Percentiles rank a stretch among this genome's conserved stretches.
Evolutionary conservation across 2,113 vertebrate species (phyloP).

Genomic region (Thymallus thymallus): DNA sequence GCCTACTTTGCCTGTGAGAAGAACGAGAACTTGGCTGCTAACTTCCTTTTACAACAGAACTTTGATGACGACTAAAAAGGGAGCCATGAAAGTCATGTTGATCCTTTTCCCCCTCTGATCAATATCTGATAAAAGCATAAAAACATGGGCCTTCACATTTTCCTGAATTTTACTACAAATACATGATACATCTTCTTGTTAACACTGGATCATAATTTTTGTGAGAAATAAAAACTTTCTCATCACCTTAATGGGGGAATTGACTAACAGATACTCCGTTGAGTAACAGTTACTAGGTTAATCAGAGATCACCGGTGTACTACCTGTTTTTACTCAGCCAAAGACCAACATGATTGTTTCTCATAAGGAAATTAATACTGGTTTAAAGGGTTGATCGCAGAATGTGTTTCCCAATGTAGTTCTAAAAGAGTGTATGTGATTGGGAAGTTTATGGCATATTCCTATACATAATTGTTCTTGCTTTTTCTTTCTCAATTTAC

Average conservation of each 20-base stretch:
- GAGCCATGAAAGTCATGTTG: slow-evolving; percentile 62
- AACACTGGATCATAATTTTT: slow-evolving; percentile 80
- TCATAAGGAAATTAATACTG: slow-evolving; percentile 62
- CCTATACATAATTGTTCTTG: slow-evolving; percentile 19
- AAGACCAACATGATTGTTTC: slow-evolving; percentile 56
- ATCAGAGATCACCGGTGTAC: slow-evolving; percentile 68
- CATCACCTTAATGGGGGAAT: slow-evolving; percentile 68
- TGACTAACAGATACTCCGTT: slow-evolving; percentile 73
- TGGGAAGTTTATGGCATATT: slow-evolving; percentile 24
- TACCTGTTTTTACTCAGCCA: slow-evolving; percentile 64
- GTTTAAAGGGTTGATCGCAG: slow-evolving; percentile 69
- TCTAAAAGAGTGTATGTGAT: neutral
- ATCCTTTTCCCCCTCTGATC: slow-evolving; percentile 48
- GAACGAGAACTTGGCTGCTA: slow-evolving; percentile 97
- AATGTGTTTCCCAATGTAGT: slow-evolving; percentile 56
- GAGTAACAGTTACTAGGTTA: slow-evolving; percentile 63
- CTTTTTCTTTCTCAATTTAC: slow-evolving; percentile 29
- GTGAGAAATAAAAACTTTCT: slow-evolving; percentile 63
- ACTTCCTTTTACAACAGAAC: slow-evolving; percentile 98
- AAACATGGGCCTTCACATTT: slow-evolving; percentile 71
- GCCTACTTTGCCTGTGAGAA: slow-evolving; percentile 98
- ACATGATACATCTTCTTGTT: slow-evolving; percentile 69
- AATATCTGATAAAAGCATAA: slow-evolving; percentile 56
- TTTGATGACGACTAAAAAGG: slow-evolving; percentile 92
- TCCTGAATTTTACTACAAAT: slow-evolving; percentile 66